Evolutionary conservation across 2,888 invertebrate genomes (phyloP).

Genomic region (Hesperia comma): DNA sequence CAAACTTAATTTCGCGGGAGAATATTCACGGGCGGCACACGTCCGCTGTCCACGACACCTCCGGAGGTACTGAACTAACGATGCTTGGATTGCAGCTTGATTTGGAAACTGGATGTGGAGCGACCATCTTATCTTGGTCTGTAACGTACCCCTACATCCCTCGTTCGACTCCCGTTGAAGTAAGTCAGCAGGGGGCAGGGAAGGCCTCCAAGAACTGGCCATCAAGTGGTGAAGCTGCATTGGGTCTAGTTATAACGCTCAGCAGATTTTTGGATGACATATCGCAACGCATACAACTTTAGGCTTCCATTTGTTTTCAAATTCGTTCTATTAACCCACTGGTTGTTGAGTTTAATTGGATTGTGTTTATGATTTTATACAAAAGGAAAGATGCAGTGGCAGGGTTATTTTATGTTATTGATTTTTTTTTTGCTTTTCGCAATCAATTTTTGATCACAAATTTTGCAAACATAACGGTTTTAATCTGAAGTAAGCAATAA

Average conservation of each 20-base stretch:
- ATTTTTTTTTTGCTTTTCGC: too few species aligned
- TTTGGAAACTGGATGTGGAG: conserved; percentile 10
- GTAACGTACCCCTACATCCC: background rate
- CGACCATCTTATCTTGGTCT: conserved; percentile 16
- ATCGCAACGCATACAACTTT: background rate
- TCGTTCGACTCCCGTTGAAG: background rate
- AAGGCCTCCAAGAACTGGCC: background rate
- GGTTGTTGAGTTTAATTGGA: background rate
- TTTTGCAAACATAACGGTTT: too few species aligned
- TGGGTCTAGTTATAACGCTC: conserved; percentile 26
- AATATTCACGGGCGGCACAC: background rate
- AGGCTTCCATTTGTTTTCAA: background rate
- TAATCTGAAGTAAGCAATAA: too few species aligned
- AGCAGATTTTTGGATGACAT: conserved; percentile 16
- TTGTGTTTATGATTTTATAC: background rate
- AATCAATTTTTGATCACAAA: too few species aligned
- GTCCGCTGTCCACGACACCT: conserved; percentile 20
- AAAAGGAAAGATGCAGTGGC: too few species aligned
- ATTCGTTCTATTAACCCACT: background rate
- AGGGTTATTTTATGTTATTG: too few species aligned
- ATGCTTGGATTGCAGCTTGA: background rate
- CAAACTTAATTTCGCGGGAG: conserved; percentile 32
- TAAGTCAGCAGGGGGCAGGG: background rate
- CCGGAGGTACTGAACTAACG: conserved; percentile 24
- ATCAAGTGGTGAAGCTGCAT: conserved; percentile 32